Conservation (phyloP, 2,888 invertebrate genomes). For the Nemotelus nigrinus region DNA sequence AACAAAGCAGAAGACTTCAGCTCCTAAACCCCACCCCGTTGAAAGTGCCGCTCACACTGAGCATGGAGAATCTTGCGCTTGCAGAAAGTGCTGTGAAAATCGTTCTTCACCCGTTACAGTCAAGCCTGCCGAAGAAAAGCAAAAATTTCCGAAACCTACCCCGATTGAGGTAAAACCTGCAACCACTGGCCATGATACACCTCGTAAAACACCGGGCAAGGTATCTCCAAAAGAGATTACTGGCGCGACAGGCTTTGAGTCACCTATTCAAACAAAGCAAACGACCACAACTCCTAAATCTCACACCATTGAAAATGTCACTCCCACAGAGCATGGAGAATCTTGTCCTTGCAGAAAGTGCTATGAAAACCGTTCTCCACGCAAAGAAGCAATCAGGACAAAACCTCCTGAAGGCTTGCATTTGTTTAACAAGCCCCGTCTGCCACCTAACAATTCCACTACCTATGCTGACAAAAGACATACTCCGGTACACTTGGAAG, state of each 20-base stretch:
- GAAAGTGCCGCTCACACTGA: not conserved
- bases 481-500: not conserved
- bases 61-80: not conserved
- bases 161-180: not conserved
- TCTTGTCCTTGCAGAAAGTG: not conserved
- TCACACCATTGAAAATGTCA: not conserved
- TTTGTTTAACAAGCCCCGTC: not conserved
- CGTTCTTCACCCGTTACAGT: not conserved
- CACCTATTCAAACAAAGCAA: not conserved
- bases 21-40: not conserved
- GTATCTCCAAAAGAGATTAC: not conserved
- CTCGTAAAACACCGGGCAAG: not conserved
- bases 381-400: not conserved
- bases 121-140: not conserved
- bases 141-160: not conserved
- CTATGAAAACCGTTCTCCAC: not conserved
- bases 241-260: no score
- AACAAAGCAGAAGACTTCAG: not conserved
- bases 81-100: not conserved
- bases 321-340: not conserved
- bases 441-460: not conserved
- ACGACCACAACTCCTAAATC: not conserved
- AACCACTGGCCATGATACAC: not conserved
- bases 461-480: not conserved
- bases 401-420: not conserved